Evolutionary conservation across 1,140 invertebrate species (phyloP).

Genomic region (Paracyclopina nana): DNA sequence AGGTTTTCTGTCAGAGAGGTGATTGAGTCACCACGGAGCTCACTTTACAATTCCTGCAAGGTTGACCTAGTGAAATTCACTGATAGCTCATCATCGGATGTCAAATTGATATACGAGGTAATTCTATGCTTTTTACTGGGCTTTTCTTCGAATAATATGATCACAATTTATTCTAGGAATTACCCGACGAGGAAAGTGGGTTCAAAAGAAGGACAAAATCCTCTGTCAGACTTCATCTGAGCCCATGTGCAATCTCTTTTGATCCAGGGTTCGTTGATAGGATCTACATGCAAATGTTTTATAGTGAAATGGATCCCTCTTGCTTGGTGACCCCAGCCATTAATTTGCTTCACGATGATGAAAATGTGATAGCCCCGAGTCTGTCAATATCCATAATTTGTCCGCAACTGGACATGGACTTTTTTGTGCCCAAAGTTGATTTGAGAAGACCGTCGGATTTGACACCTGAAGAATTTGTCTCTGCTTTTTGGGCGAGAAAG

Average conservation of each 20-base stretch:
- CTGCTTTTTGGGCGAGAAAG: slow-evolving; percentile 8
- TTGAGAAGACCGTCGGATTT: slow-evolving; percentile 1
- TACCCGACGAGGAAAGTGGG: too few species aligned
- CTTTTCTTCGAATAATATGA: too few species aligned
- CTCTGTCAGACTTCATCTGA: background rate
- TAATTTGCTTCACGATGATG: background rate
- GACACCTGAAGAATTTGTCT: background rate
- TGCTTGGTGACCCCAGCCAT: slow-evolving; percentile 2
- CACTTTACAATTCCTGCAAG: too few species aligned
- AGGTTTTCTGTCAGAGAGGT: too few species aligned
- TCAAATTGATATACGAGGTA: too few species aligned
- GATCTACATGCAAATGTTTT: slow-evolving; percentile 3
- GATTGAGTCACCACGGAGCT: too few species aligned
- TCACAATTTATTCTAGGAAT: too few species aligned
- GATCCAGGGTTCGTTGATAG: slow-evolving; percentile 10
- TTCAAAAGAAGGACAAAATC: too few species aligned
- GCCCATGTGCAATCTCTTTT: background rate
- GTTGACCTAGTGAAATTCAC: too few species aligned
- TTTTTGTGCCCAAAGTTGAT: slow-evolving; percentile 11
- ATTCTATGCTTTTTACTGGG: too few species aligned
- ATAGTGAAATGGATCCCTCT: slow-evolving; percentile 10
- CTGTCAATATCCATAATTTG: background rate
- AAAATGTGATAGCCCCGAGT: background rate
- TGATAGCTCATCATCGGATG: too few species aligned
- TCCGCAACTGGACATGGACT: slow-evolving; percentile 3